These are phyloP conservation scores for Natrix natrix DNA, from an alignment of 2,797 vertebrate genomes.

Conservation along the genomic window DNA sequence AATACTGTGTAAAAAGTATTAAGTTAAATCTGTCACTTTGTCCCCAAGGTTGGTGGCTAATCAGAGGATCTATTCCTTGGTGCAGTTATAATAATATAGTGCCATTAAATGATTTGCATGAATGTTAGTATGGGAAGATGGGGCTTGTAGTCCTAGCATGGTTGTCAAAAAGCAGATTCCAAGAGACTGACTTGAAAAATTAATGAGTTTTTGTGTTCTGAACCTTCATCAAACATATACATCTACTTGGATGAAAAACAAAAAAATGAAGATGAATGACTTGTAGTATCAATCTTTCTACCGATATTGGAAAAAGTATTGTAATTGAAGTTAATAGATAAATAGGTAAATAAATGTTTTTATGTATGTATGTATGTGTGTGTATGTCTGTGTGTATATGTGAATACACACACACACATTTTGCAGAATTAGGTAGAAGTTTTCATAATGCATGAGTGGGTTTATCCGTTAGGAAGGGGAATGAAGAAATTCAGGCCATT, in stretches of 20 bases:
- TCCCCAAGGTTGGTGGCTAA: not conserved
- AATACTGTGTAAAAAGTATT: not conserved
- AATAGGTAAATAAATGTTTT: too few species aligned
- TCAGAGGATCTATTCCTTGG: not conserved
- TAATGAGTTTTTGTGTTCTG: not conserved
- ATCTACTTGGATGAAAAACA: not conserved
- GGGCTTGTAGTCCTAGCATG: not conserved
- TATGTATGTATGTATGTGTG: too few species aligned
- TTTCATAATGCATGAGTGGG: not conserved
- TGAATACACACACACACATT: not conserved
- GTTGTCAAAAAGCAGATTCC: not conserved
- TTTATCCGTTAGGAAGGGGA: not conserved
- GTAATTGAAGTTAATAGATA: too few species aligned
- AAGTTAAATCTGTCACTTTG: not conserved
- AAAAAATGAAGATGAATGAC: not conserved
- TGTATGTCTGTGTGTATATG: too few species aligned
- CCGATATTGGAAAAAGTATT: not conserved
- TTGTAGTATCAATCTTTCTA: not conserved
- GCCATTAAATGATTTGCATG: not conserved
- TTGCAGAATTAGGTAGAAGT: not conserved
- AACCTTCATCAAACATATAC: not conserved
- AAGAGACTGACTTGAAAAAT: not conserved
- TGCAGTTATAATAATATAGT: not conserved
- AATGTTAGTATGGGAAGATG: not conserved
- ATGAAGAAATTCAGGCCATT: not conserved